Conservation (phyloP, 2,888 invertebrate species). For the Ormyrus nitidulus region DNA sequence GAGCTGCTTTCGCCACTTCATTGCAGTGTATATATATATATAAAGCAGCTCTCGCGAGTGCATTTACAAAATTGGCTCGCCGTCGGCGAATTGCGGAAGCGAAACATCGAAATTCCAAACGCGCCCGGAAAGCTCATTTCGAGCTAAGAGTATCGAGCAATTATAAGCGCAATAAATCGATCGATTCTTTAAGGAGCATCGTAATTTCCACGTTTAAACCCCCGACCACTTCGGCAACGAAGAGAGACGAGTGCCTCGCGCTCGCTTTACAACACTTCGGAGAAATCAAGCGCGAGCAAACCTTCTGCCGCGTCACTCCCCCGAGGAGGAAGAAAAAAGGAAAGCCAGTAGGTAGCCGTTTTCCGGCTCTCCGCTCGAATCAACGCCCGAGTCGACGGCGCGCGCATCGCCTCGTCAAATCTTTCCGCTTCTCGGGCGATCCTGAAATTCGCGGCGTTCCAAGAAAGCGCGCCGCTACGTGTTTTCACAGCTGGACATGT, state of each 20-base stretch:
- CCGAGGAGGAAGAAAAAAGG: not conserved
- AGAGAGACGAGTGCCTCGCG: too few relatives aligned
- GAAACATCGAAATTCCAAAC: too few relatives aligned
- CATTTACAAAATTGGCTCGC: not conserved
- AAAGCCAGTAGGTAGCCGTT: not conserved
- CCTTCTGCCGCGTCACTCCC: not conserved
- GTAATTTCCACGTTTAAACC: too few relatives aligned
- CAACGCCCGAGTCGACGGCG: not conserved
- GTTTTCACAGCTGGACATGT: slow-evolving; percentile 43
- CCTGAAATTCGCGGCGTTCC: not conserved
- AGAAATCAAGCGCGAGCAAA: not conserved
- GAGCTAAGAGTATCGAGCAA: too few relatives aligned
- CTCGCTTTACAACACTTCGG: not conserved
- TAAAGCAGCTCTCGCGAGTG: not conserved
- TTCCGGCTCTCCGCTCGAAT: not conserved
- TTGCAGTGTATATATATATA: slow-evolving; percentile 5
- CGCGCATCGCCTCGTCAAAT: not conserved
- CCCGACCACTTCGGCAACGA: too few relatives aligned
- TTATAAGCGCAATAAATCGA: slow-evolving; percentile 5
- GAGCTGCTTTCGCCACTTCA: slow-evolving; percentile 6
- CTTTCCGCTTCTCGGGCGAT: not conserved
- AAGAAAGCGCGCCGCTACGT: slow-evolving; percentile 6
- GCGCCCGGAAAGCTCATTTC: too few relatives aligned
- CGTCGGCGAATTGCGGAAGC: too few relatives aligned
- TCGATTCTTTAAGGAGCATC: not conserved